Evolutionary conservation across 2,113 vertebrate species (phyloP).

Genomic region (Dipodomys merriami): DNA sequence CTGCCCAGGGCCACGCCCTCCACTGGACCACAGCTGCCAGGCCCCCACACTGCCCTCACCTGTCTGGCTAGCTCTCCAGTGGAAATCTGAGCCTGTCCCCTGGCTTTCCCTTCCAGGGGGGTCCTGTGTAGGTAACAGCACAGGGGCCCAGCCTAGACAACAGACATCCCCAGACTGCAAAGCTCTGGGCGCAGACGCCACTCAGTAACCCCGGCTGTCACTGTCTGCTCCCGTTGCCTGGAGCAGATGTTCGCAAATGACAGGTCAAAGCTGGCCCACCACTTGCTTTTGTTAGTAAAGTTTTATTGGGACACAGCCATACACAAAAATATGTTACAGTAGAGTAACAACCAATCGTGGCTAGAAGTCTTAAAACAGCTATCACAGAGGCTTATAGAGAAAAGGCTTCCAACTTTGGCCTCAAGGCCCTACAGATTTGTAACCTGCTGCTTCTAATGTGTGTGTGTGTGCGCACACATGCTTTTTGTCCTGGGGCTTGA

Average conservation of each 20-base stretch:
- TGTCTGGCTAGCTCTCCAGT: no score
- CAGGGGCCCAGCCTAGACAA: accelerated
- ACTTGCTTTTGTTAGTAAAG: constrained; percentile 26
- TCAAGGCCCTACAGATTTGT: no score
- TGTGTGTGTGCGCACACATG: no score
- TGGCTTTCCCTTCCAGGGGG: no score
- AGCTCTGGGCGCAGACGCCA: background rate
- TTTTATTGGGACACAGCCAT: background rate
- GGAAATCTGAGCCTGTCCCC: background rate
- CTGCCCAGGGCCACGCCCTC: no score
- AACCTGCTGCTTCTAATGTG: background rate
- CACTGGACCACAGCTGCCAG: background rate
- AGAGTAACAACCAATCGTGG: accelerated
- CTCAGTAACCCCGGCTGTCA: background rate
- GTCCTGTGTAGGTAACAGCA: background rate
- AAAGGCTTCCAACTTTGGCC: background rate
- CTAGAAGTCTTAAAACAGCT: background rate
- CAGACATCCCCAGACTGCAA: accelerated
- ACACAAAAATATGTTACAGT: background rate
- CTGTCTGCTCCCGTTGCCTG: background rate
- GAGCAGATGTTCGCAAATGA: background rate
- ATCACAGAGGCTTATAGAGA: background rate
- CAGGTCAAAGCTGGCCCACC: accelerated
- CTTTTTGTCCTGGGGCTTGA: no score
- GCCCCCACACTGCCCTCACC: accelerated